Evolutionary conservation across 2,797 vertebrate genomes (phyloP), one percentile per base, ranked within the genome.

Genomic region (Pempheris klunzingeri): DNA sequence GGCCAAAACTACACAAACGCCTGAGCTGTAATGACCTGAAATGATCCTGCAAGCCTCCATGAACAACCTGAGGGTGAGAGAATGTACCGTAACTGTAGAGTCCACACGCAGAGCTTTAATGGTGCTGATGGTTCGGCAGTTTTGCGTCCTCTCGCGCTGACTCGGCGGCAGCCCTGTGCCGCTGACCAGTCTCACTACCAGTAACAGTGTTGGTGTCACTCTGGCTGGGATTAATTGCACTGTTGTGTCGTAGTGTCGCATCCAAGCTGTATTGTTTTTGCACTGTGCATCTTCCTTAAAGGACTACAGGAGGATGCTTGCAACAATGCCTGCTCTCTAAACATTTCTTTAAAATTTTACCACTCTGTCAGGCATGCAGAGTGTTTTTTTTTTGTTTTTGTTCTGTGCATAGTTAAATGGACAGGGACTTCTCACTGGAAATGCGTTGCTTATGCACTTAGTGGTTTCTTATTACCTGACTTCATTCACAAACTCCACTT

Each of bases 251-350:
- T 80, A 28, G 74, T 49, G 52, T 79, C 32, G 66, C 72, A 70
- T 77, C 52, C 64, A 53, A 73, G 63, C 77, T 74, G 79, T 81
- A 22, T 80, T 82, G 47, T 84, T 90, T 91, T 88, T 90, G 82
- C 86, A 84, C 85, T 85, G 84, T 55, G 53, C 59, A 80, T 58
- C 20, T 24, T 75, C 72, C 57, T 60, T 28, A 11, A 6, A 10
- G 78, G 85, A 77, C 74, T 2, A 59, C 66, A 43, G 84, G 60
- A 85, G 70, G 80, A 79, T 43, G 64, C 68, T 78, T 47, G 71
- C 65, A 30, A 68, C 41, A 17, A 78, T 22, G 74, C 74, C 74
- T 57, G 72, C 63, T 75, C 53, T 64, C 73, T 47, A 1, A 34
- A 74, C 76, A 44, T 63, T 73, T 84, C 64, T 72, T 75, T 69